Percentiles rank a stretch among this genome's conserved stretches.
Conservation (phyloP, 1,140 invertebrate species). For the Parapsyche elsis region DNA sequence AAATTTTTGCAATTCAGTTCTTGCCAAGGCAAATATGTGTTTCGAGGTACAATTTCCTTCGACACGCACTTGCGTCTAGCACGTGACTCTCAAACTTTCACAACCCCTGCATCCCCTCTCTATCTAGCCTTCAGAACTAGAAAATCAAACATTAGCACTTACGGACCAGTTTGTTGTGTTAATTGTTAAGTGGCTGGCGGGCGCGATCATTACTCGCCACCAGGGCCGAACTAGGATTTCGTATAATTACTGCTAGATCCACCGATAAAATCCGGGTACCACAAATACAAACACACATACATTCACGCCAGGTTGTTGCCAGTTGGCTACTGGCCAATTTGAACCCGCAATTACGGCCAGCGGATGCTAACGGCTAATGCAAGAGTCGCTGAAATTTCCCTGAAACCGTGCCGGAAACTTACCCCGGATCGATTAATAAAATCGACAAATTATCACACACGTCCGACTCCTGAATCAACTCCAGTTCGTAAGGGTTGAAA, state of each 20-base stretch:
- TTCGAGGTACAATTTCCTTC: no score
- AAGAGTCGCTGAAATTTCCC: constrained; percentile 13
- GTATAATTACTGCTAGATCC: constrained; percentile 31
- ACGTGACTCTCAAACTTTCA: background rate
- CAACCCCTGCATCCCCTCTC: background rate
- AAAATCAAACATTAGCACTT: no score
- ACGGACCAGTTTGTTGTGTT: background rate
- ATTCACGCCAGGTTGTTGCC: constrained; percentile 7
- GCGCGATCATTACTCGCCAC: constrained; percentile 2
- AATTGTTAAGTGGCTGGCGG: constrained; percentile 31
- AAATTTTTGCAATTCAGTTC: no score
- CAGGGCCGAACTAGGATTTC: constrained; percentile 29
- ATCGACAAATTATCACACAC: background rate
- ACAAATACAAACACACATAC: background rate
- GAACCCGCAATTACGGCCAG: constrained; percentile 12
- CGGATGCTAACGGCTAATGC: background rate
- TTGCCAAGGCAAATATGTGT: no score
- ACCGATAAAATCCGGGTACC: constrained; percentile 31
- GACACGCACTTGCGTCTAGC: no score
- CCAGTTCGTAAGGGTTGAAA: no score
- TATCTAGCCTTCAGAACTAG: no score
- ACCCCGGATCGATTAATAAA: background rate
- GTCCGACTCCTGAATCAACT: no score
- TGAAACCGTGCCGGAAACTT: background rate
- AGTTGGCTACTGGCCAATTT: constrained; percentile 24